Evolutionary conservation across 2,888 invertebrate genomes (phyloP), one percentile per base, ranked within the genome.

Genomic region (Aporophyla lueneburgensis): DNA sequence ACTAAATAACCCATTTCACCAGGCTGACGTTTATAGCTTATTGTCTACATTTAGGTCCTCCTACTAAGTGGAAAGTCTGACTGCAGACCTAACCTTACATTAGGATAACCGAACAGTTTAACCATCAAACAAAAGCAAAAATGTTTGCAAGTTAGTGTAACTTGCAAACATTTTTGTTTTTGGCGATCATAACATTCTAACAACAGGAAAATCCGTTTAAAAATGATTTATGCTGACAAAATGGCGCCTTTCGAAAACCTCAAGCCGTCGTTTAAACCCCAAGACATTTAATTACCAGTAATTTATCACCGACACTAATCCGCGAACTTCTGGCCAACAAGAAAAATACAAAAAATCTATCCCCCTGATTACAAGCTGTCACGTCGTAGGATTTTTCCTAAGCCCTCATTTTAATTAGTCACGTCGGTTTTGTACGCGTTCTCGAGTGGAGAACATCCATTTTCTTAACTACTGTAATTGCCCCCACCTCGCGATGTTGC

Each of bases 341-440:
- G 87, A 91, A 92, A 93, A 92, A 87, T 88, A 86, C 87, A 91
- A 91, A 93, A 93, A 94, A 94, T 94, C 95, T 94, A 96, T 96
- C 94, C 95, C 95, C 95, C 93, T 96, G 96, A 96, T 96, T 96
- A 95, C 96, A 95, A 94, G 96, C 96, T 96, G 96, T 96, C 96
- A 96, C 95, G 93, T 95, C 93, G 95, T 94, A 92, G 94, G 95
- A 95, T 96, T 96, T 95, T 96, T 96, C 95, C 94, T 95, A 96
- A 96, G 93, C 95, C 95, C 93, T 92, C 94, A 91, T 94, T 94
- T 92, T 95, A 96, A 96, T 96, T 96, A 96, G 94, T 94, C 95
- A 93, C 92, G 94, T 93, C 91, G 93, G 93, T 93, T 81, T 88
- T 86, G 86, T 86, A 88, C 89, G 87, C 88, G 76, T 83, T 86